phyloP scores from a whole-genome alignment of 2,113 vertebrate species.

The Puntigrus tetrazona region DNA sequence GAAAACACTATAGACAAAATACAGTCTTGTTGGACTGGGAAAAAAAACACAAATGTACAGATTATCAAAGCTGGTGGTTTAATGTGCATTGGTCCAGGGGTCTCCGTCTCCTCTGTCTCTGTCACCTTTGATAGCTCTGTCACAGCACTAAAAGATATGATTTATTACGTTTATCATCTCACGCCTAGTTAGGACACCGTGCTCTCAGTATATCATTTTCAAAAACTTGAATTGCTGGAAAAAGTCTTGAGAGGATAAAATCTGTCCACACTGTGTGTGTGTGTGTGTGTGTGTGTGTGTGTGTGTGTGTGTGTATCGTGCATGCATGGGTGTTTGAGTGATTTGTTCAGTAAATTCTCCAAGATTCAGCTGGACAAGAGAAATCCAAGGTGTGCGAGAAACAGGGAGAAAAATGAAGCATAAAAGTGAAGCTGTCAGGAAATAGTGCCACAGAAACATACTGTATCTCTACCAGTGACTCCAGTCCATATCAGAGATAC shows the following conservation, averaged over 20 bases:
- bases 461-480: not conserved
- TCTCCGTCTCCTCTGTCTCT: not conserved
- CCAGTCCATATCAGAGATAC: conserved; percentile 29
- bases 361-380: not conserved
- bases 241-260: not conserved
- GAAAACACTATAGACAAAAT: not conserved
- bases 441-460: not conserved
- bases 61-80: not conserved
- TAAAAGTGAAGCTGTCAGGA: not conserved
- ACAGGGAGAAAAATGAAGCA: not conserved
- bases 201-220: not conserved
- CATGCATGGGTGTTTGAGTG: conserved; percentile 13
- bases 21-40: not conserved
- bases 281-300: not conserved
- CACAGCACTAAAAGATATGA: not conserved
- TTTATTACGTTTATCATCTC: not conserved
- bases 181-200: not conserved
- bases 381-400: not conserved
- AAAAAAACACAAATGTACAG: not conserved
- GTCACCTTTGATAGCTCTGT: not conserved
- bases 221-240: not conserved
- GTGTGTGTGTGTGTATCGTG: no score
- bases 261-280: not conserved
- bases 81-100: not conserved
- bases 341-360: not conserved